These are phyloP conservation scores for Ceyx margarethae DNA, from an alignment of 2,113 vertebrate species.

Conservation along the genomic window DNA sequence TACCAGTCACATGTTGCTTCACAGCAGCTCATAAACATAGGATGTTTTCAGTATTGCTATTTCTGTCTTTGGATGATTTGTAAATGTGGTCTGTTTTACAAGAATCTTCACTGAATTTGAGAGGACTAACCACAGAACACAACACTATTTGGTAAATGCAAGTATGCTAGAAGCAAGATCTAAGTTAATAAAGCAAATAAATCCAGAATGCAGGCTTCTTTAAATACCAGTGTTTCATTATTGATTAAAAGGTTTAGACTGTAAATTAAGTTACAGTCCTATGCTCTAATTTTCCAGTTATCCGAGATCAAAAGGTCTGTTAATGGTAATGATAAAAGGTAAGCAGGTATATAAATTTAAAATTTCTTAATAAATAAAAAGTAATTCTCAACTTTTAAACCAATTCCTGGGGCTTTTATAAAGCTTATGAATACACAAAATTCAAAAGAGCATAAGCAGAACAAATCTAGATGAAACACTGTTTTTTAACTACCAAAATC, in stretches of 20 bases:
- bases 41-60: background rate
- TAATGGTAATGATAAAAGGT: background rate
- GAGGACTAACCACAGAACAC: background rate
- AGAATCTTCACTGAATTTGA: background rate
- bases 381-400: background rate
- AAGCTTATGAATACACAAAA: background rate
- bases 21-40: background rate
- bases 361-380: background rate
- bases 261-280: background rate
- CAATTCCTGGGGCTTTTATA: background rate
- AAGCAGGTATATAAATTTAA: background rate
- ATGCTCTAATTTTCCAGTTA: background rate
- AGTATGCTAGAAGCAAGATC: background rate
- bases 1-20: background rate
- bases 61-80: background rate
- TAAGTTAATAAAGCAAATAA: background rate
- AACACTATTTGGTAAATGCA: background rate
- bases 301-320: background rate
- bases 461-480: background rate
- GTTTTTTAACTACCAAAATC: background rate
- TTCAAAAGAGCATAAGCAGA: background rate
- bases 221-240: background rate
- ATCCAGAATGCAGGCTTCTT: background rate
- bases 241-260: background rate
- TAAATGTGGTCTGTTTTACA: background rate